Evolutionary conservation across 2,797 vertebrate species (phyloP).

Genomic region (Fistularia commersonii): DNA sequence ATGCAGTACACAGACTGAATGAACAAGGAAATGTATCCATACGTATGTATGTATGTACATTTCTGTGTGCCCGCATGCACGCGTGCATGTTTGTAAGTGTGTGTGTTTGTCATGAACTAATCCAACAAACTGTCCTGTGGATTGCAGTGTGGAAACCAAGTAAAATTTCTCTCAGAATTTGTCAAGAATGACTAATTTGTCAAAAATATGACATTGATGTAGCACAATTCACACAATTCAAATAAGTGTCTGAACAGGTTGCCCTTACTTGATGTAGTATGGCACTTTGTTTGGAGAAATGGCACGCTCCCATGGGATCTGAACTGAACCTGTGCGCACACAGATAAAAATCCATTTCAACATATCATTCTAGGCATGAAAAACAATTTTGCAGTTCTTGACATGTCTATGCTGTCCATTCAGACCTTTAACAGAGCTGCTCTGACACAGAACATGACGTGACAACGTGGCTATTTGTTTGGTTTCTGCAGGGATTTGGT

Average conservation of each 20-base stretch:
- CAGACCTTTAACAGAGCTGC: conserved; percentile 42
- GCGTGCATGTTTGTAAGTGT: not conserved
- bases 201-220: not conserved
- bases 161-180: not conserved
- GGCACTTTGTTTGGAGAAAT: conserved; percentile 99
- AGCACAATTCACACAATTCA: no score
- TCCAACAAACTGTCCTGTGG: not conserved
- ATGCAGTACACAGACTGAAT: no score
- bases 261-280: conserved; percentile 98
- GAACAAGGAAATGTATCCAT: no score
- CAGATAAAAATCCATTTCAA: conserved; percentile 37
- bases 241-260: conserved; percentile 27
- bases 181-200: conserved; percentile 5
- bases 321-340: conserved; percentile 85
- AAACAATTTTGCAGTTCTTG: conserved; percentile 49
- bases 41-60: no score
- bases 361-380: conserved; percentile 48
- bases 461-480: conserved; percentile 42
- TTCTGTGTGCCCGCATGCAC: no score
- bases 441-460: conserved; percentile 8
- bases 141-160: conserved; percentile 2
- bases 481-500: conserved; percentile 11
- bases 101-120: not conserved
- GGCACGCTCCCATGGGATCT: conserved; percentile 96
- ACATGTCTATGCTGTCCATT: conserved; percentile 44